Conservation (phyloP, 2,888 invertebrate species). For the Herminia tarsipennalis region DNA sequence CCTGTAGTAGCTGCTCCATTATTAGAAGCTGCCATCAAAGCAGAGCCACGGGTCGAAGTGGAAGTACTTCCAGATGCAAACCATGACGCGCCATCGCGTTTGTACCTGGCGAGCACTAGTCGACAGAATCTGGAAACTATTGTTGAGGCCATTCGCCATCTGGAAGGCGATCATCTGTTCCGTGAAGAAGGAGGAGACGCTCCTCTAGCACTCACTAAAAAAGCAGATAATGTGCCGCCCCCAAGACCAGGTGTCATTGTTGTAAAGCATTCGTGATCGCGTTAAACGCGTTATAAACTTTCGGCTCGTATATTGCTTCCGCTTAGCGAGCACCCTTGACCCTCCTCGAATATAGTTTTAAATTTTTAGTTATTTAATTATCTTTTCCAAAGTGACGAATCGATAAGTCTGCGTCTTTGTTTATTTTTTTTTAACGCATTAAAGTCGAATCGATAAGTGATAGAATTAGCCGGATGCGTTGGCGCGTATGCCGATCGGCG, state of each 20-base stretch:
- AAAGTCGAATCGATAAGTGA: constrained; percentile 63
- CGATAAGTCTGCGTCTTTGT: constrained; percentile 82
- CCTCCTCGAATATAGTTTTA: constrained; percentile 83
- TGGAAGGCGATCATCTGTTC: constrained; percentile 98
- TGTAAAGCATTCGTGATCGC: constrained; percentile 93
- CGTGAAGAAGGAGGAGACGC: constrained; percentile 89
- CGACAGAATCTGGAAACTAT: constrained; percentile 98
- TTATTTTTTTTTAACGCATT: constrained; percentile 66
- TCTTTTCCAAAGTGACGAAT: constrained; percentile 84
- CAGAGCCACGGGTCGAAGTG: constrained; percentile 93
- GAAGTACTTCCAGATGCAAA: constrained; percentile 87
- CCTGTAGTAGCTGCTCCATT: constrained; percentile 87
- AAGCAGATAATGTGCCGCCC: constrained; percentile 82
- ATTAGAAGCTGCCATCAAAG: constrained; percentile 94
- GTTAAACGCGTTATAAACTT: constrained; percentile 59
- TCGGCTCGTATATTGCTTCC: constrained; percentile 61
- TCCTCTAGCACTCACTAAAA: constrained; percentile 87
- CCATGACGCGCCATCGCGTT: constrained; percentile 69
- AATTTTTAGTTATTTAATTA: constrained; percentile 77
- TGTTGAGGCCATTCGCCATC: constrained; percentile 98
- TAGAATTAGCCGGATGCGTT: constrained; percentile 65
- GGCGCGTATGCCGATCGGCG: constrained; percentile 69
- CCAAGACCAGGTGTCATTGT: constrained; percentile 96
- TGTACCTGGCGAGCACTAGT: constrained; percentile 88
- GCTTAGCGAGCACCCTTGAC: constrained; percentile 70